Evolutionary conservation across 1,140 invertebrate genomes (phyloP).

Genomic region (Tribolium madens): DNA sequence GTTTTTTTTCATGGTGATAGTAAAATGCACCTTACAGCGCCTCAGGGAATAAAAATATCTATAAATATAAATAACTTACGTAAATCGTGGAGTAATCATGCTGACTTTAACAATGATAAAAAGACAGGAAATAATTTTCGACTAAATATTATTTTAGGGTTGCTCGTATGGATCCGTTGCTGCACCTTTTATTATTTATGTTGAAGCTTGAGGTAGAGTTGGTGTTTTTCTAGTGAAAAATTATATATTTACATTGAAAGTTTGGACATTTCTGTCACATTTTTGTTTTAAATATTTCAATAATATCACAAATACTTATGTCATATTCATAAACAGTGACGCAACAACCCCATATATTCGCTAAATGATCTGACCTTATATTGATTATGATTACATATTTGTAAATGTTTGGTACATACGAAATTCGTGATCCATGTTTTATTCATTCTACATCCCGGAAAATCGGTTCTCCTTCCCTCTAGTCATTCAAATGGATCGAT

Average conservation of each 20-base stretch:
- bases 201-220: not conserved
- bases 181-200: conserved; percentile 9
- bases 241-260: too few species aligned
- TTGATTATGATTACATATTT: not conserved
- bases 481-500: conserved; percentile 6
- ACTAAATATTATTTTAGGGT: not conserved
- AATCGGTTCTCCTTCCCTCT: not conserved
- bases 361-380: conserved; percentile 1
- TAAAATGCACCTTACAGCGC: too few species aligned
- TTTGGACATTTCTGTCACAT: not conserved
- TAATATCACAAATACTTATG: not conserved
- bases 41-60: too few species aligned
- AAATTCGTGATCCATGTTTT: too few species aligned
- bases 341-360: not conserved
- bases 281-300: conserved; percentile 5
- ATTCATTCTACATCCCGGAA: not conserved
- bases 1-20: too few species aligned
- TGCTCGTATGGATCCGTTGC: not conserved
- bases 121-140: too few species aligned
- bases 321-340: not conserved
- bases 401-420: too few species aligned
- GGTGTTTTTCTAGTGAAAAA: too few species aligned
- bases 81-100: too few species aligned
- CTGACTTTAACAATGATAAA: too few species aligned
- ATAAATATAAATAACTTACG: too few species aligned